A percentile compares a stretch with the other conserved stretches of the same genome.
These are phyloP conservation scores for Tenualosa thibaudeaui DNA, from an alignment of 2,797 vertebrate species.

Conservation along the genomic window DNA sequence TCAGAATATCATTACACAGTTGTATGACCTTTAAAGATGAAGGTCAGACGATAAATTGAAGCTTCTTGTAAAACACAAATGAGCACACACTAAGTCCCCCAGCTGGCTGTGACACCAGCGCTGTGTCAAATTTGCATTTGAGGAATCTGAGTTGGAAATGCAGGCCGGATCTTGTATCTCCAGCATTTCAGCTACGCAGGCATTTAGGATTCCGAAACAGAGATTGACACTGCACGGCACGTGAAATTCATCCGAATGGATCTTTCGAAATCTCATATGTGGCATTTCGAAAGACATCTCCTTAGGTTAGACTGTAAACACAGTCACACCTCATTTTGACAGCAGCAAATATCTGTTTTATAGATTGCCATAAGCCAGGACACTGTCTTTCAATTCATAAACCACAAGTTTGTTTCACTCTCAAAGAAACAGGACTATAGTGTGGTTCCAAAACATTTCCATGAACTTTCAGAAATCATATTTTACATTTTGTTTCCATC, in stretches of 20 bases:
- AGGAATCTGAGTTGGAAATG: background rate
- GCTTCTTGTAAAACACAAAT: conserved; percentile 15
- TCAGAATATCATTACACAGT: background rate
- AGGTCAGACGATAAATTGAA: conserved; percentile 19
- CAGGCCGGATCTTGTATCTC: background rate
- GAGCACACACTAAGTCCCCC: background rate
- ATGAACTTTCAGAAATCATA: no score
- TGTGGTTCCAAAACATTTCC: no score
- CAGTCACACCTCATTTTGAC: background rate
- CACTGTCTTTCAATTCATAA: background rate
- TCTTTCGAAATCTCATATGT: background rate
- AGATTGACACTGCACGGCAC: background rate
- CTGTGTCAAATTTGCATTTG: conserved; percentile 9
- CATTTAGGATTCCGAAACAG: background rate
- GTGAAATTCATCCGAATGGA: background rate
- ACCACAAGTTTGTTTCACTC: background rate
- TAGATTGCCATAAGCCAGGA: background rate
- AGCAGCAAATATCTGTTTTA: background rate
- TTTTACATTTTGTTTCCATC: no score
- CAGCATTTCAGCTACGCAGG: background rate
- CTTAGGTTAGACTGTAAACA: background rate
- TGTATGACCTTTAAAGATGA: conserved; percentile 15
- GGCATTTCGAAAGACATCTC: background rate
- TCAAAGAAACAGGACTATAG: background rate
- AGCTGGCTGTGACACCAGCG: background rate